A percentile compares a stretch with the other conserved stretches of the same genome.
phyloP scores from a whole-genome alignment of 1,140 invertebrate genomes.

The Drosophila auraria region DNA sequence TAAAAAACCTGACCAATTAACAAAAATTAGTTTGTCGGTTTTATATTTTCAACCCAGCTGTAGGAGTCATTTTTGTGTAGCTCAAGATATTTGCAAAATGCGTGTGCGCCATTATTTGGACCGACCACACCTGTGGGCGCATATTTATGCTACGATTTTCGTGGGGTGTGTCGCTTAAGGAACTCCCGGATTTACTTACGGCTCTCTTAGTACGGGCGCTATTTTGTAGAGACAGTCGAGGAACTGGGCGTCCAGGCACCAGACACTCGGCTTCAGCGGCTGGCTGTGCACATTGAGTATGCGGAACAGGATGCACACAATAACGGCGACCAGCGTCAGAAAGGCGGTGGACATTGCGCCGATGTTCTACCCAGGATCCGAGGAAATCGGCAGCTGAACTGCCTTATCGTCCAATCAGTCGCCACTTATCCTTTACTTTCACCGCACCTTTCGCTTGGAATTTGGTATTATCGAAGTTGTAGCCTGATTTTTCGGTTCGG shows the following conservation, averaged over 20 bases:
- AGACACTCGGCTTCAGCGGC: slow-evolving; percentile 90
- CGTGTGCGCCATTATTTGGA: slow-evolving; percentile 14
- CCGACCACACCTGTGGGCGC: slow-evolving; percentile 15
- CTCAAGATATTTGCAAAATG: slow-evolving; percentile 1
- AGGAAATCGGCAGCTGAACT: slow-evolving; percentile 19
- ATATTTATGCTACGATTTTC: slow-evolving; percentile 1
- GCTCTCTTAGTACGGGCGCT: slow-evolving; percentile 90
- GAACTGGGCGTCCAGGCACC: slow-evolving; percentile 91
- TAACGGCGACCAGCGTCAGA: slow-evolving; percentile 90
- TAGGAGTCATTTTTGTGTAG: not conserved
- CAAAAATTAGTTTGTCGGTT: no score
- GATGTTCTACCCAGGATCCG: slow-evolving; percentile 22
- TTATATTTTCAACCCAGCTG: not conserved
- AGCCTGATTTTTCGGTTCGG: no score
- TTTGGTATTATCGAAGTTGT: not conserved
- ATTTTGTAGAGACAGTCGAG: slow-evolving; percentile 91
- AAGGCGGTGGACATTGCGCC: slow-evolving; percentile 90
- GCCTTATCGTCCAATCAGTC: slow-evolving; percentile 31
- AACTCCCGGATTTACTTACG: slow-evolving; percentile 88
- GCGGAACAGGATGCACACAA: slow-evolving; percentile 92
- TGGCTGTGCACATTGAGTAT: slow-evolving; percentile 93
- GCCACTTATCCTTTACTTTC: slow-evolving; percentile 27
- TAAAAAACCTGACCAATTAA: not conserved
- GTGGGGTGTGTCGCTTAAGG: not conserved
- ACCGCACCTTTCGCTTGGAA: not conserved